Evolutionary conservation across 1,140 invertebrate species (phyloP).

Genomic region (Nephotettix cincticeps): DNA sequence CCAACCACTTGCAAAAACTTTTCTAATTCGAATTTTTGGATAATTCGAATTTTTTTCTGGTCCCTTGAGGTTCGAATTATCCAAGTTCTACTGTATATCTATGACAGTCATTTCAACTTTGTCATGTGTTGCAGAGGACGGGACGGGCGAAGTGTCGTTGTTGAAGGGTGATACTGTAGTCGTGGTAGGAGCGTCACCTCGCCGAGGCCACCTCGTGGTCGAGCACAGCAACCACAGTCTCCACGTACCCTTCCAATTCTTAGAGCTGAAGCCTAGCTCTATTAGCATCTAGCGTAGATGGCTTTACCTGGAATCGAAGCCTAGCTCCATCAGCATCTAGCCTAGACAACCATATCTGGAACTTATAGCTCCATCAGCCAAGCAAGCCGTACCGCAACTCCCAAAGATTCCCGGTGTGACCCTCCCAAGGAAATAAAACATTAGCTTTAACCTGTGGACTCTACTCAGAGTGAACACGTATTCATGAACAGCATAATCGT

Average conservation of each 20-base stretch:
- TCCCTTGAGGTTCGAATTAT: too few species aligned
- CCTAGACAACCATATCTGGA: too few species aligned
- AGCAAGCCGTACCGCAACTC: too few species aligned
- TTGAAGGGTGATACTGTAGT: slow-evolving; percentile 80
- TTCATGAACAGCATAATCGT: background rate
- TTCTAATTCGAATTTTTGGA: too few species aligned
- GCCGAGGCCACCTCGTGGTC: slow-evolving; percentile 78
- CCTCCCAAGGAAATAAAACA: background rate
- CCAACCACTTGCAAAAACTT: too few species aligned
- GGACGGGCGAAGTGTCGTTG: slow-evolving; percentile 59
- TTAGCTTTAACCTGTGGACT: slow-evolving; percentile 6
- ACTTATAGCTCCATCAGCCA: too few species aligned
- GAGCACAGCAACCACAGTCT: slow-evolving; percentile 77
- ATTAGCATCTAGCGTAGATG: slow-evolving; percentile 25
- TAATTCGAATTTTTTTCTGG: too few species aligned
- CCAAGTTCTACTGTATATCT: too few species aligned
- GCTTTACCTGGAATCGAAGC: too few species aligned
- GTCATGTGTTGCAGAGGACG: slow-evolving; percentile 53
- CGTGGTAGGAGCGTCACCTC: slow-evolving; percentile 76
- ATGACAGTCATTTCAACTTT: too few species aligned
- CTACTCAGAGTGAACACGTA: background rate
- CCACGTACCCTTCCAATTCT: slow-evolving; percentile 85
- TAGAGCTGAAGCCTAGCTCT: slow-evolving; percentile 65
- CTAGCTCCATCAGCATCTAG: too few species aligned
- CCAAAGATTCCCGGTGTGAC: background rate